Conservation (phyloP, 2,113 vertebrate genomes). For the Salvelinus fontinalis region DNA sequence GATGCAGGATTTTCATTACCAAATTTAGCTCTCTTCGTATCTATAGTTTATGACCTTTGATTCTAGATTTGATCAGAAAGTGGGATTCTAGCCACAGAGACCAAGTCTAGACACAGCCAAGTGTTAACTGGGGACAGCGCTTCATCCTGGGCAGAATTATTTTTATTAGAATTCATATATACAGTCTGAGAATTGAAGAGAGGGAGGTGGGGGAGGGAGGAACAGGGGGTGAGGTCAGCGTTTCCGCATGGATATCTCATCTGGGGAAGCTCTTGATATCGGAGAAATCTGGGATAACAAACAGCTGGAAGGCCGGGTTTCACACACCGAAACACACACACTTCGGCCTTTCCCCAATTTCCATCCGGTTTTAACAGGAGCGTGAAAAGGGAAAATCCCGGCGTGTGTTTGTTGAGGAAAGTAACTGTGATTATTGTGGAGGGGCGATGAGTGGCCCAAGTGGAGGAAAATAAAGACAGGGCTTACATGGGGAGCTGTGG, state of each 20-base stretch:
- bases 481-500: background rate
- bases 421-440: constrained; percentile 20
- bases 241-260: constrained; percentile 46
- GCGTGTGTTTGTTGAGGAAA: constrained; percentile 26
- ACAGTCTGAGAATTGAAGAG: background rate
- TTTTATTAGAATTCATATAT: constrained; percentile 15
- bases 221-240: constrained; percentile 41
- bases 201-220: background rate
- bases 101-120: background rate
- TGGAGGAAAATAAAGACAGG: constrained; percentile 17
- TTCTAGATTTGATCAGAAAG: no score
- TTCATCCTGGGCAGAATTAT: background rate
- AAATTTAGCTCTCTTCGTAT: no score
- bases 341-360: background rate
- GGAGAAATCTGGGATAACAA: constrained; percentile 53
- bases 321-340: background rate
- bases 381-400: background rate
- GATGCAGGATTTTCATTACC: background rate
- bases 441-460: background rate
- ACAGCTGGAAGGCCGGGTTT: constrained; percentile 40
- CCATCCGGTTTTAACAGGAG: background rate
- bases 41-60: no score
- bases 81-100: no score
- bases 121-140: background rate
- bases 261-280: constrained; percentile 46